Evolutionary conservation across 1,140 invertebrate genomes (phyloP).

Genomic region (Himalopsyche phryganea): DNA sequence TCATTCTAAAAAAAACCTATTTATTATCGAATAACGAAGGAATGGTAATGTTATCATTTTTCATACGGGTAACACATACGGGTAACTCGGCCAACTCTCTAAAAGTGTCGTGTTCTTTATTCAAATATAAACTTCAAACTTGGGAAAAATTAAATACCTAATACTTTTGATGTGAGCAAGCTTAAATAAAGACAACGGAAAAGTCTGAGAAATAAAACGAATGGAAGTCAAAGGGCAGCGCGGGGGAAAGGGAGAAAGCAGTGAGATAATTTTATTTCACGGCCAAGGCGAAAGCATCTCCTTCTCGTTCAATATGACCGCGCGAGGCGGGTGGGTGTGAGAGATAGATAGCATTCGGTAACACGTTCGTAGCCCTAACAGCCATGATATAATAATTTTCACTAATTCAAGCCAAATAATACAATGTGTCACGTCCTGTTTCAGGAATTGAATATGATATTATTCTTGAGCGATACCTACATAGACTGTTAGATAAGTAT

Average conservation of each 20-base stretch:
- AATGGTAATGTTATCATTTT: too few relatives aligned
- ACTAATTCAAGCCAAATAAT: neutral
- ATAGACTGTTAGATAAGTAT: too few relatives aligned
- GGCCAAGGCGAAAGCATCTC: conserved; percentile 20
- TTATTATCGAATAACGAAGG: too few relatives aligned
- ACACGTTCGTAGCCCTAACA: neutral
- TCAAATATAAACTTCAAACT: too few relatives aligned
- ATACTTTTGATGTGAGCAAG: neutral
- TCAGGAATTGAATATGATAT: too few relatives aligned
- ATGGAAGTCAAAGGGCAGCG: neutral
- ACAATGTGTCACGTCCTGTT: too few relatives aligned
- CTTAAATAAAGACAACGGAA: neutral
- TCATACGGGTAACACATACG: too few relatives aligned
- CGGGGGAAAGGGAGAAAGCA: conserved; percentile 7
- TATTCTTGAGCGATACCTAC: too few relatives aligned
- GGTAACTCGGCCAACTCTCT: too few relatives aligned
- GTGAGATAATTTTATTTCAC: conserved; percentile 26
- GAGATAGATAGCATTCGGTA: neutral
- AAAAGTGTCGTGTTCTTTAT: too few relatives aligned
- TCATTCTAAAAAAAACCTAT: too few relatives aligned
- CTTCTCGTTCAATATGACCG: neutral
- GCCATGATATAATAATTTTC: neutral
- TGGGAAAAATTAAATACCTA: neutral
- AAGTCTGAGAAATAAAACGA: neutral
- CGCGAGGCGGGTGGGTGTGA: neutral